Evolutionary conservation across 2,797 vertebrate genomes (phyloP), one percentile per base, ranked within the genome.

Genomic region (Lacerta agilis): DNA sequence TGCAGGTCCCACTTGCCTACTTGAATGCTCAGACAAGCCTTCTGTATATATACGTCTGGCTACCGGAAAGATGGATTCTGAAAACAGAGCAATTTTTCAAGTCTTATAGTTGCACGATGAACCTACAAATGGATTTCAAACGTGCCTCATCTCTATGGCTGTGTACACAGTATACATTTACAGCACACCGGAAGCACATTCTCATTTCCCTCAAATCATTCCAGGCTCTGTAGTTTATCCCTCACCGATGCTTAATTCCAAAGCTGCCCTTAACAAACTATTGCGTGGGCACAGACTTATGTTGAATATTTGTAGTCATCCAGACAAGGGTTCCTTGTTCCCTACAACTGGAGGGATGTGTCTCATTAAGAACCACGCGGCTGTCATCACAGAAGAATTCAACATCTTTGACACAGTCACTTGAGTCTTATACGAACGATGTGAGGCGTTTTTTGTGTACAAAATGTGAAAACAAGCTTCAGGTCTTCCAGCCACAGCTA

Each of bases 321-420:
- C 76, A 71, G 15, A 58, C 64, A 79, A 79, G 64, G n/a, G 43
- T 23, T 86, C 64, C 66, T 79, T 79, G 85, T 86, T 86, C 76
- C 36, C 17, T 71, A 71, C 76, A 79, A 43, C n/a, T 79, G 76
- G 85, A 55, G 49, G 49, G 49, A 66, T 55, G 64, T 79, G 76
- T 67, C 75, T 71, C 33, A 69, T 79, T 79, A 79, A 29, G 85
- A 79, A 71, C 64, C 85, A 86, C 64, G 71, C 8, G 66, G 10
- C 36, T 38, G 64, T 79, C 85, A 86, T 69, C 43, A 55, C 15
- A 55, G 76, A 86, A 86, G 64, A 71, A 86, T 79, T 79, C 33
- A 79, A 55, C 61, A 43, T 79, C 43, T 86, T 55, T 78, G 41
- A 78, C 58, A 83, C n/a, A 85, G 58, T 84, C 18, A 8, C 38